Conservation (phyloP, 2,797 vertebrate genomes). For the Monodelphis domestica region DNA sequence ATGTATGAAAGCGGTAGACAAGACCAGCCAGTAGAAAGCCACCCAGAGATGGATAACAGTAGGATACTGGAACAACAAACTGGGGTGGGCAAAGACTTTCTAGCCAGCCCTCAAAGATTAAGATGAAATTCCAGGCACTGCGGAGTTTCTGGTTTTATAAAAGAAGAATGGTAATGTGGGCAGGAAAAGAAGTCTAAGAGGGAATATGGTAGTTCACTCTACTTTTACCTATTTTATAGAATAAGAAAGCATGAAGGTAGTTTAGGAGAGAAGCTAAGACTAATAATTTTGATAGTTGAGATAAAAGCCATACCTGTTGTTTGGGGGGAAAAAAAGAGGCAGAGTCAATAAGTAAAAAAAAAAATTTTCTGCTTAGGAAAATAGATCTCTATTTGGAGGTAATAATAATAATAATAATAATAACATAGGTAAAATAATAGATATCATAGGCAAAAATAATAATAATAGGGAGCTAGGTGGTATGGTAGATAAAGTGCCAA, state of each 20-base stretch:
- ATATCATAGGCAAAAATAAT: too few relatives aligned
- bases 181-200: not conserved
- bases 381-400: not conserved
- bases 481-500: too few relatives aligned
- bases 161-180: conserved; percentile 26
- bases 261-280: not conserved
- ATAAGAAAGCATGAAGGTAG: not conserved
- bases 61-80: conserved; percentile 3
- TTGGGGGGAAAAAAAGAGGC: not conserved
- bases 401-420: not conserved
- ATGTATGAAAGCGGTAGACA: not conserved
- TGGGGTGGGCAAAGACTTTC: not conserved
- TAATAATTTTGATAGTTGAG: not conserved
- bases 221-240: conserved; percentile 8
- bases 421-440: too few relatives aligned
- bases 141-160: conserved; percentile 33
- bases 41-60: conserved; percentile 44
- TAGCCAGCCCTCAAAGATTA: not conserved
- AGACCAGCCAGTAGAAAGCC: conserved; percentile 36
- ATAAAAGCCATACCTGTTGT: not conserved
- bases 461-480: too few relatives aligned
- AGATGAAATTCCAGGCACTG: not conserved
- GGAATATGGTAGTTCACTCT: not conserved
- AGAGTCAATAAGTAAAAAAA: not conserved
- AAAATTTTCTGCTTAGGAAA: not conserved